Evolutionary conservation across 2,797 vertebrate species (phyloP), one percentile per base, ranked within the genome.

Genomic region (Dicrostonyx torquatus): DNA sequence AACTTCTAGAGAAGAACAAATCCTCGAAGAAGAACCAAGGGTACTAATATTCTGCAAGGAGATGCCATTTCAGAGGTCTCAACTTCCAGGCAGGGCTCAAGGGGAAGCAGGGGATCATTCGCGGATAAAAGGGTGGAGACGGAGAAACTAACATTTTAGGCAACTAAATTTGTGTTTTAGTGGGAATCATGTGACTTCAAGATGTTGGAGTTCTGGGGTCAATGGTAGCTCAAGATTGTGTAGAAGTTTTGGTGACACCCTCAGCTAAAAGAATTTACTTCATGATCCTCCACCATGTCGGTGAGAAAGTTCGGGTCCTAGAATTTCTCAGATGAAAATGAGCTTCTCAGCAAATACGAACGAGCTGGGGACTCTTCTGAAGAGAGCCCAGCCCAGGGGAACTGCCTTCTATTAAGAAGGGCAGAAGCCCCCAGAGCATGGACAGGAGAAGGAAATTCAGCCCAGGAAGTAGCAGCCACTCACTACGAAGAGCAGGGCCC

Each of bases 311-410:
- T 64, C 60, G 20, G 11, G 24, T 60, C 43, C 70, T 31, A 80
- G 85, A 93, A 37, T n/a, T 79, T 75, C 29, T 89, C 53, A 53
- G 5, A 5, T 78, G 26, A 53, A 76, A 95, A 91, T 83, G 64
- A 62, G 31, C 34, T 2, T 87, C 29, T 31, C 48, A 55, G 34
- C 43, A 72, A 66, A 70, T 50, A 22, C 70, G 43, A 20, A 43
- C 34, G 76, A 85, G 43, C 29, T 55, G 48, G 48, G 45, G 77
- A 86, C 14, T 18, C 2, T n/a, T 45, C 78, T 40, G 34, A 45
- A 62, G 26, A 83, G 40, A 40, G 60, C 58, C 37, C 68, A 53
- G 62, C 78, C 29, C 24, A 60, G 6, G 17, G 26, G 0, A 50
- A 40, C 29, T 29, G 43, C 22, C 70, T 43, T 64, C 82, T 45